Evolutionary conservation across 2,797 vertebrate species (phyloP), one percentile per base, ranked within the genome.

Genomic region (Lepus townsendii): DNA sequence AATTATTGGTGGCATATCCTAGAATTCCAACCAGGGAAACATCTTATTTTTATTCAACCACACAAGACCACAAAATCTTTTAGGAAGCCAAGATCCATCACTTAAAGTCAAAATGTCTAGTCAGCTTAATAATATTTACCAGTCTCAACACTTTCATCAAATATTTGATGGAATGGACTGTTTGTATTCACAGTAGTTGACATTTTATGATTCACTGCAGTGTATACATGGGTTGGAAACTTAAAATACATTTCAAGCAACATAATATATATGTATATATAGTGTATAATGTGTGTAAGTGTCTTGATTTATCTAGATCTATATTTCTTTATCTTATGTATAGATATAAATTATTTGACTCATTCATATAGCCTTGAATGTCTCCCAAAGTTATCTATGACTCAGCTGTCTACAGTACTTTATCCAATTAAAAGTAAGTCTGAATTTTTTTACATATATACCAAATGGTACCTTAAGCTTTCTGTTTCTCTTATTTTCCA

Each of bases 251-350:
- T 63, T 77, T 86, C 69, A 73, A 11, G 12, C 8, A 65, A 94
- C 77, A n/a, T 11, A 80, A 83, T 16, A 57, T 17, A 54, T 54
- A 54, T 19, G 11, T 54, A 16, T 17, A 54, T 54, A 54, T 54
- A 57, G 54, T 14, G 54, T 19, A 57, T 57, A 91, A 93, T 83
- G 30, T 16, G 1, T 76, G 42, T 88, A 22, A 2, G 42, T 88
- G 26, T 2, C 22, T 27, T 71, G 20, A 88, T 72, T 89, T 95
- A 89, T 80, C 38, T 80, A 72, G 32, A 87, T 47, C 2, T 35
- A 87, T 42, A 87, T n/a, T 78, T 76, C 26, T 82, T 91, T 91
- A 87, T 75, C 16, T 91, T 7, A 79, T 86, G 22, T 47, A 22
- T 57, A 76, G 10, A 84, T 4, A 38, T 27, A 72, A 71, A 68